Conservation (phyloP, 2,888 invertebrate species). For the Embidobia sp. region DNA sequence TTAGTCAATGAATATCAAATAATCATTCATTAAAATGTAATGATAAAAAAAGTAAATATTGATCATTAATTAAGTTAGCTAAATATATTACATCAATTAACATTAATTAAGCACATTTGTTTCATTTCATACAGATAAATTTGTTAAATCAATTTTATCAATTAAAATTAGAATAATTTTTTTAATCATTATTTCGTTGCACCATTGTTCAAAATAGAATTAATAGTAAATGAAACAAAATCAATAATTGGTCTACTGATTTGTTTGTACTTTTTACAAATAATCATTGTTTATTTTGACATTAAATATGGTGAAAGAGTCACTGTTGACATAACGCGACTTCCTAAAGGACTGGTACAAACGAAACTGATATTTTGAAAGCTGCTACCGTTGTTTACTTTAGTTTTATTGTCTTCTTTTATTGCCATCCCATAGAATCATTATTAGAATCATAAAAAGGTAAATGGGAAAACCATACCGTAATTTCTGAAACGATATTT, state of each 20-base stretch:
- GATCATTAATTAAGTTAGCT: too few species aligned
- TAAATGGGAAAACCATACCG: constrained; percentile 36
- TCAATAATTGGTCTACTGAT: constrained; percentile 2
- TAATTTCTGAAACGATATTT: constrained; percentile 39
- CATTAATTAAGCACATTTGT: too few species aligned
- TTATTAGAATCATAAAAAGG: constrained; percentile 59
- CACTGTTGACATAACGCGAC: constrained; percentile 33
- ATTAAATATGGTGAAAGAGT: constrained; percentile 22
- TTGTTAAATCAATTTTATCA: too few species aligned
- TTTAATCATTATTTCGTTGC: too few species aligned
- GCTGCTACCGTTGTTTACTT: constrained; percentile 58
- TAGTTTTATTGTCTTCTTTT: constrained; percentile 59
- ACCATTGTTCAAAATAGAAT: too few species aligned
- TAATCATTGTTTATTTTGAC: constrained; percentile 38
- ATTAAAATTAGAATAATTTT: too few species aligned
- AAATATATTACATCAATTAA: too few species aligned
- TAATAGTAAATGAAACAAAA: too few species aligned
- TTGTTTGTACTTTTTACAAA: constrained; percentile 21
- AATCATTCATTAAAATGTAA: too few species aligned
- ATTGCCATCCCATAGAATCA: constrained; percentile 58
- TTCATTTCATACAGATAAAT: too few species aligned
- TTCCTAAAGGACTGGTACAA: constrained; percentile 14
- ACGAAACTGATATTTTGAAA: constrained; percentile 57
- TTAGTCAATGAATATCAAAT: too few species aligned
- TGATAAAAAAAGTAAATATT: too few species aligned